Conservation (phyloP, 2,888 invertebrate species). For the Melinopterus prodromus region DNA sequence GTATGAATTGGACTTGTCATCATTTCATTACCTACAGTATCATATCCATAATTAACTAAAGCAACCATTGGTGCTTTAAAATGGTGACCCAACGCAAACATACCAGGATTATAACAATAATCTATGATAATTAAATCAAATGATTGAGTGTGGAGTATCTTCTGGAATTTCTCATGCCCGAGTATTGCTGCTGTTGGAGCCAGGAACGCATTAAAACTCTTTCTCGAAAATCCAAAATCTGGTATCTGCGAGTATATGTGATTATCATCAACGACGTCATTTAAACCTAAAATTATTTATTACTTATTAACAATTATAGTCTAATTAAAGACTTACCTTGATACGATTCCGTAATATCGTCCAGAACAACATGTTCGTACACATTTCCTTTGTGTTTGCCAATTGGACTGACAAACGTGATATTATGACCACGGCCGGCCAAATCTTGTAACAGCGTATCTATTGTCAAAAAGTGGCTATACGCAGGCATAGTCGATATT, state of each 20-base stretch:
- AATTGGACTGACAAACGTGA: not conserved
- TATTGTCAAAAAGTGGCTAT: not conserved
- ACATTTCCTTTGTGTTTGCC: not conserved
- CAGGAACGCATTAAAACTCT: not conserved
- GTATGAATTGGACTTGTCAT: not conserved
- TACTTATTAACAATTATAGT: not conserved
- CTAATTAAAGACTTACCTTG: not conserved
- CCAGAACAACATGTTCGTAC: not conserved
- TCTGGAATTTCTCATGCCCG: not conserved
- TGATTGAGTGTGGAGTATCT: not conserved
- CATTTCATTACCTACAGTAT: not conserved
- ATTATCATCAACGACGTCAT: not conserved
- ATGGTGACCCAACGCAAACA: not conserved
- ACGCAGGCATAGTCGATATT: not conserved
- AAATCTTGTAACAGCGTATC: not conserved
- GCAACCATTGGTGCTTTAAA: not conserved
- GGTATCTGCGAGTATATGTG: not conserved
- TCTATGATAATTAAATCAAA: not conserved
- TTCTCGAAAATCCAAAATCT: not conserved
- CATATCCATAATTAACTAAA: not conserved
- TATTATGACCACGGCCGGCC: not conserved
- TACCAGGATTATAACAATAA: not conserved
- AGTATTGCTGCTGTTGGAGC: not conserved
- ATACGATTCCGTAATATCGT: not conserved
- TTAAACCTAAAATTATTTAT: not conserved